phyloP scores from a whole-genome alignment of 2,888 invertebrate species.

The Sphecodes monilicornis region DNA sequence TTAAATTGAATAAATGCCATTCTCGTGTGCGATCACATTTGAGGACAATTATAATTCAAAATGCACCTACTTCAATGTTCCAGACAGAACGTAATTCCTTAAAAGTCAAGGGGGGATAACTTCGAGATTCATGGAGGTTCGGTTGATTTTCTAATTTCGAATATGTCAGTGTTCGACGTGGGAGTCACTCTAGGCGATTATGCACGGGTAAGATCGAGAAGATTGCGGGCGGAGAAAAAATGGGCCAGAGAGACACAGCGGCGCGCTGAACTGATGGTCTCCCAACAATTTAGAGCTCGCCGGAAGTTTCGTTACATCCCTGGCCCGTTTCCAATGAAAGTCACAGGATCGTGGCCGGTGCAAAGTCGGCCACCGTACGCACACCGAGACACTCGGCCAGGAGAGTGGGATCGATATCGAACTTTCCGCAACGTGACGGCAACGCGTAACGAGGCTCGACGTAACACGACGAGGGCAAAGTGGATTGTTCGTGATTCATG shows the following conservation, averaged over 20 bases:
- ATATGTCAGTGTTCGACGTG: not conserved
- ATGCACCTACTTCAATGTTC: too few relatives aligned
- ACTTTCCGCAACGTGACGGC: constrained; percentile 65
- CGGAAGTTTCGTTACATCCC: constrained; percentile 19
- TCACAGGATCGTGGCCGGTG: constrained; percentile 22
- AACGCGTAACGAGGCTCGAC: constrained; percentile 64
- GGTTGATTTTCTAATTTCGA: not conserved
- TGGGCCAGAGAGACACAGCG: not conserved
- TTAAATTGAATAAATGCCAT: too few relatives aligned
- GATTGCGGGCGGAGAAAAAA: constrained; percentile 1
- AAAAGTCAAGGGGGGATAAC: too few relatives aligned
- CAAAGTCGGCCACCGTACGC: constrained; percentile 15
- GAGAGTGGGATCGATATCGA: constrained; percentile 56
- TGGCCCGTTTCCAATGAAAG: constrained; percentile 45
- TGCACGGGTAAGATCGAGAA: not conserved
- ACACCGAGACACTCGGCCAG: constrained; percentile 4
- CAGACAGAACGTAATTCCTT: too few relatives aligned
- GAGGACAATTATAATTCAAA: too few relatives aligned
- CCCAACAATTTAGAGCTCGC: constrained; percentile 12
- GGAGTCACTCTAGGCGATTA: not conserved
- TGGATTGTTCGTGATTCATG: constrained; percentile 71
- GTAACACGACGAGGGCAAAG: constrained; percentile 70
- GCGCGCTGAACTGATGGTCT: not conserved
- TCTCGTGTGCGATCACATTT: too few relatives aligned
- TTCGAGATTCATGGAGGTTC: not conserved